Evolutionary conservation across 2,888 invertebrate genomes (phyloP).

Genomic region (Atethmia centrago): DNA sequence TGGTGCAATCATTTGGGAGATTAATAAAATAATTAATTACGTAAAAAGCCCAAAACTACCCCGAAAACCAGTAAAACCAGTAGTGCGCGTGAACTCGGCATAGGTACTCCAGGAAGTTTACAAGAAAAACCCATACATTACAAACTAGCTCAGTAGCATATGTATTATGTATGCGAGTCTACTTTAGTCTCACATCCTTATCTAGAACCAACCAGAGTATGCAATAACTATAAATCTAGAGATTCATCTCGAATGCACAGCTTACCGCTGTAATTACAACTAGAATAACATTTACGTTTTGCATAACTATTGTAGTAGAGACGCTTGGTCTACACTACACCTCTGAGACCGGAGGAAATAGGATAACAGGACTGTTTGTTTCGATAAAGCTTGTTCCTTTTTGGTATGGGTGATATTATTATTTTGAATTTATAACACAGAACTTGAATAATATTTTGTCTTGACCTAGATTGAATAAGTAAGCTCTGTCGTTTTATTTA

Average conservation of each 20-base stretch:
- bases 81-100: background rate
- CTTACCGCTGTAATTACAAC: constrained; percentile 43
- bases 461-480: background rate
- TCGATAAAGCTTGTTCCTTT: background rate
- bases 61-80: too few species aligned
- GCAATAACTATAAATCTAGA: constrained; percentile 58
- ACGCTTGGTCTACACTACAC: constrained; percentile 18
- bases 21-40: background rate
- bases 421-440: background rate
- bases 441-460: background rate
- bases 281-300: constrained; percentile 46
- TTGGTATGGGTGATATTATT: background rate
- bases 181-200: constrained; percentile 2
- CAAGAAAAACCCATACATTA: background rate
- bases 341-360: constrained; percentile 13
- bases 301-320: constrained; percentile 20
- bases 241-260: constrained; percentile 32
- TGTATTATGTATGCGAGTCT: background rate
- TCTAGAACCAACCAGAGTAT: constrained; percentile 17
- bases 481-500: background rate
- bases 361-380: background rate
- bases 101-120: background rate
- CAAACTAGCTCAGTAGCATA: background rate
- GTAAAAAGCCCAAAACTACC: background rate
- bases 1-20: background rate